A percentile compares a stretch with the other conserved stretches of the same genome.
Conservation (phyloP, 2,888 invertebrate genomes). For the Blera fallax region DNA sequence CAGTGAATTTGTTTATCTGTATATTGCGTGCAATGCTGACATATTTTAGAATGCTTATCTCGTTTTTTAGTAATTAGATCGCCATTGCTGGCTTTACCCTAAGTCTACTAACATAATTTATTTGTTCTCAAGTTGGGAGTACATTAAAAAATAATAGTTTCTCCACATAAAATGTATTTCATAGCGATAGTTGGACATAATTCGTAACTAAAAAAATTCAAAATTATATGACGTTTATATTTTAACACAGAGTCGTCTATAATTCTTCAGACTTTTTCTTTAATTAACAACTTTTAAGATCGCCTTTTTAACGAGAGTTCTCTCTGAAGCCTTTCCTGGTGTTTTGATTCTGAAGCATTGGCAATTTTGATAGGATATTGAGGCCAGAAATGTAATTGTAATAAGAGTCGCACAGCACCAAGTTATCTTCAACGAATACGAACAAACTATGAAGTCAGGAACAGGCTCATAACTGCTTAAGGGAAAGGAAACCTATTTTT, state of each 20-base stretch:
- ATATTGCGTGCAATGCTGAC: slow-evolving; percentile 33
- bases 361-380: too few relatives aligned
- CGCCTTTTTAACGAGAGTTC: too few relatives aligned
- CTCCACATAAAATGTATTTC: slow-evolving; percentile 40
- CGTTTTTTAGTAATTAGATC: background rate
- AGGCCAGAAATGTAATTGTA: too few relatives aligned
- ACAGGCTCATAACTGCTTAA: too few relatives aligned
- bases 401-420: too few relatives aligned
- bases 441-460: too few relatives aligned
- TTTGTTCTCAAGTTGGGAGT: slow-evolving; percentile 11
- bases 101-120: background rate
- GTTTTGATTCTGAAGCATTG: too few relatives aligned
- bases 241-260: background rate
- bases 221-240: background rate
- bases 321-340: too few relatives aligned
- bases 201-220: background rate
- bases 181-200: slow-evolving; percentile 50
- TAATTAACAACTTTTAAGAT: too few relatives aligned
- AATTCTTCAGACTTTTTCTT: too few relatives aligned
- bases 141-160: background rate
- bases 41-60: slow-evolving; percentile 44
- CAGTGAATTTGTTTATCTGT: background rate
- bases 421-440: too few relatives aligned
- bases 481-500: too few relatives aligned
- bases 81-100: background rate